Evolutionary conservation across 1,140 invertebrate species (phyloP).

Genomic region (Pinna nobilis): DNA sequence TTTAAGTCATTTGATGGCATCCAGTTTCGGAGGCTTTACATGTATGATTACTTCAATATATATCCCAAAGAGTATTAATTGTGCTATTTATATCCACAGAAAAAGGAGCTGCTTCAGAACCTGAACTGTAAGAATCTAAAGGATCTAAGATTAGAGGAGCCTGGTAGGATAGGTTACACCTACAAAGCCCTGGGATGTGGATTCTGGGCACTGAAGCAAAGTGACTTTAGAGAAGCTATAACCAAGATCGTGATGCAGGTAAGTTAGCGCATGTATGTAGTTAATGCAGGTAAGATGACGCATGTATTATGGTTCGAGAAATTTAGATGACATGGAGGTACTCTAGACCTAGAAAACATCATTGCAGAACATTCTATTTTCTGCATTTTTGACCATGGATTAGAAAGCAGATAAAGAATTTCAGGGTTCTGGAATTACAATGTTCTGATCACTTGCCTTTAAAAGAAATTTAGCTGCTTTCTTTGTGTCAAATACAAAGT

Average conservation of each 20-base stretch:
- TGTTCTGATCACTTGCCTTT: no score
- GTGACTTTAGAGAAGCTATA: conserved; percentile 59
- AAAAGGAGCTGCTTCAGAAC: conserved; percentile 52
- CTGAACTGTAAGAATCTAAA: conserved; percentile 50
- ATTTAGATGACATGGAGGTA: neutral
- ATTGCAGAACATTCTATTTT: no score
- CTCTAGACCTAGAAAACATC: neutral
- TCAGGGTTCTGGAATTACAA: no score
- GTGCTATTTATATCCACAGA: conserved; percentile 29
- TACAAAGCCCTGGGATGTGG: conserved; percentile 63
- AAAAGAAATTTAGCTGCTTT: no score
- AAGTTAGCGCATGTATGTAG: conserved; percentile 1
- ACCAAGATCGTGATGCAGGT: conserved; percentile 61
- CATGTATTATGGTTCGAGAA: neutral
- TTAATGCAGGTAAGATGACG: neutral
- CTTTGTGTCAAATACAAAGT: no score
- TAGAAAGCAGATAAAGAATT: no score
- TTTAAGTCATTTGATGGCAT: neutral
- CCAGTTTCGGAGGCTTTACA: neutral
- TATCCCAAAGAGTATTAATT: neutral
- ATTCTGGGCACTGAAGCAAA: conserved; percentile 66
- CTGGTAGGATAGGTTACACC: conserved; percentile 57
- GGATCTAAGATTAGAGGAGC: conserved; percentile 50
- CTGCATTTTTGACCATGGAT: no score
- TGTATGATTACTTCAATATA: neutral